These are phyloP conservation scores for Trissoscelio sp. DNA, from an alignment of 2,888 invertebrate genomes.

Conservation along the genomic window DNA sequence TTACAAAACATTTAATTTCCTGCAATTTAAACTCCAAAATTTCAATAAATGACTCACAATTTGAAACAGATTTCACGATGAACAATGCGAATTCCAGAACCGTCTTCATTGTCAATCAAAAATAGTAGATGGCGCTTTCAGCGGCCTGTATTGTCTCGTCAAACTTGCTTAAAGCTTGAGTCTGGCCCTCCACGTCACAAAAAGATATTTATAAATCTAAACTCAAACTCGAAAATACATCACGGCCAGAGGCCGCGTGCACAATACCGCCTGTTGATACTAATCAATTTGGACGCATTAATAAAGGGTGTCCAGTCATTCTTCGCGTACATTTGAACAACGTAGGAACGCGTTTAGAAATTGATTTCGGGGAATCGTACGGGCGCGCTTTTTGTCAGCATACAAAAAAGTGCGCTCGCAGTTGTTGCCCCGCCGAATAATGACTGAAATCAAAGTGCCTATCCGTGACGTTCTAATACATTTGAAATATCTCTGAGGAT, in stretches of 20 bases:
- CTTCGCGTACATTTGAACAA: constrained; percentile 44
- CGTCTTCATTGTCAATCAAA: too few species aligned
- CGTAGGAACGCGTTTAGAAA: constrained; percentile 37
- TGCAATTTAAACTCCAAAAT: too few species aligned
- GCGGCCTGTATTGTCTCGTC: neutral
- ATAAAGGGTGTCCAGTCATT: constrained; percentile 62
- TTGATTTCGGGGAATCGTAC: constrained; percentile 53
- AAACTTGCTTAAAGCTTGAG: neutral
- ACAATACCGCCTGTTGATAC: constrained; percentile 60
- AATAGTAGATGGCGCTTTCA: constrained; percentile 22
- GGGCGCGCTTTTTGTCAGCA: constrained; percentile 35
- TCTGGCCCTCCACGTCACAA: constrained; percentile 12
- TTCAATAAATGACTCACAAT: too few species aligned
- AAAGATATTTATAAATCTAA: constrained; percentile 44
- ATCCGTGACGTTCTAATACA: constrained; percentile 25
- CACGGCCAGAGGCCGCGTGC: neutral
- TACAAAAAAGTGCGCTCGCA: constrained; percentile 35
- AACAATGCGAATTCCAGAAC: too few species aligned
- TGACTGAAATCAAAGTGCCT: constrained; percentile 20
- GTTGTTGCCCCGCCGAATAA: constrained; percentile 44
- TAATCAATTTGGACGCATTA: constrained; percentile 54
- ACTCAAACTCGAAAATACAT: constrained; percentile 33
- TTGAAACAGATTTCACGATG: too few species aligned
- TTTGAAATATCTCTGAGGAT: constrained; percentile 18
- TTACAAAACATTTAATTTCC: too few species aligned